Conservation (phyloP, 2,888 invertebrate genomes). For the Chrysodeixis includens region DNA sequence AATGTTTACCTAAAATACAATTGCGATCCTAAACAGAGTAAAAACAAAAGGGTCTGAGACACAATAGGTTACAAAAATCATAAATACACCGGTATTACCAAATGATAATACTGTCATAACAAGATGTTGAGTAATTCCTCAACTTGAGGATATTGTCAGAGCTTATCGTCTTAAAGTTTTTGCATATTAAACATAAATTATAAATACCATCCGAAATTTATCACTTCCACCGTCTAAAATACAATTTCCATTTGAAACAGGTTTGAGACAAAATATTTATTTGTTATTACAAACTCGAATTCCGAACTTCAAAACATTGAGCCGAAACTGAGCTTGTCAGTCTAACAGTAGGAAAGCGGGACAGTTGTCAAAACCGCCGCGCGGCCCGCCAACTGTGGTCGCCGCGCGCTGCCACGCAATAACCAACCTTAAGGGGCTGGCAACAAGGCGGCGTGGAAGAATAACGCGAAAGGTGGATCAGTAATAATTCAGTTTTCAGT, state of each 20-base stretch:
- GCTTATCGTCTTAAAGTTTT: conserved; percentile 1
- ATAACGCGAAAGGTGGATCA: conserved; percentile 26
- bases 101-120: not conserved
- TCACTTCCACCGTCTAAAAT: conserved; percentile 17
- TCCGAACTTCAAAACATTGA: conserved; percentile 52
- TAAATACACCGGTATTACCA: not conserved
- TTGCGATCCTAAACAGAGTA: not conserved
- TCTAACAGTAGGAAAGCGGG: conserved; percentile 43
- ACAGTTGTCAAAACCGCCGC: conserved; percentile 56
- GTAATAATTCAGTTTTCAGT: conserved; percentile 49
- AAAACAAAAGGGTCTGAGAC: not conserved
- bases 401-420: conserved; percentile 18
- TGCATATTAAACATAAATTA: conserved; percentile 5
- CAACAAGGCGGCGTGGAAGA: conserved; percentile 21
- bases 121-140: not conserved
- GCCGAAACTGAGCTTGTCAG: conserved; percentile 59
- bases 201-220: not conserved
- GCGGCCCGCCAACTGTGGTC: conserved; percentile 47
- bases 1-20: not conserved
- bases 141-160: not conserved
- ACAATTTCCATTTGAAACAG: conserved; percentile 37
- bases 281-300: conserved; percentile 53
- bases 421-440: conserved; percentile 27
- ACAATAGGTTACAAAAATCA: not conserved
- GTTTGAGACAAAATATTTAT: conserved; percentile 50